phyloP scores from a whole-genome alignment of 2,113 vertebrate species.

The Arenaria interpres region DNA sequence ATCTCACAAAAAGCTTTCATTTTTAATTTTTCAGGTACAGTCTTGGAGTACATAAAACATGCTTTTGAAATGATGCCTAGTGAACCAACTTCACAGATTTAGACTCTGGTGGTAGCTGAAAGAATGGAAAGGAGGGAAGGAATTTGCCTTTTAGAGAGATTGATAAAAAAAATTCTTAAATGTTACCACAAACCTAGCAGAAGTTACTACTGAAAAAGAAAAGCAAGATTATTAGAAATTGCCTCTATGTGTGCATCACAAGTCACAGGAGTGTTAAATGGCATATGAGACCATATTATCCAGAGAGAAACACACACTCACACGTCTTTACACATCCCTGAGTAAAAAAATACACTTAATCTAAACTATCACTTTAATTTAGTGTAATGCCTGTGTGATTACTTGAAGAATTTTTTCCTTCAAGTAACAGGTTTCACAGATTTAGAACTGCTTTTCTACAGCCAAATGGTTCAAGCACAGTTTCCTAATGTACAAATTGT shows the following conservation, averaged over 20 bases:
- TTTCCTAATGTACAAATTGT: neutral
- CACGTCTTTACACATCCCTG: fast-evolving
- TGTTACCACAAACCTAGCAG: neutral
- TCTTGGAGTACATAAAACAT: neutral
- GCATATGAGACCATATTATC: neutral
- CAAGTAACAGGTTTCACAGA: neutral
- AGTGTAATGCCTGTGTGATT: neutral
- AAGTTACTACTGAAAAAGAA: neutral
- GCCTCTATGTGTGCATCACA: neutral
- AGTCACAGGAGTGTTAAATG: neutral
- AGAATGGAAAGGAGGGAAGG: neutral
- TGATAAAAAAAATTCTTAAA: neutral
- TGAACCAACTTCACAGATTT: neutral
- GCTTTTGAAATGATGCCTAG: neutral
- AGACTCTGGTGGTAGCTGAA: neutral
- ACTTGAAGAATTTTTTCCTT: neutral
- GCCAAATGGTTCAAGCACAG: neutral
- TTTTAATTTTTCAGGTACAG: neutral
- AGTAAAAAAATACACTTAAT: neutral
- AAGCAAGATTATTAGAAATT: neutral
- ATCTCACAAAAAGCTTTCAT: neutral
- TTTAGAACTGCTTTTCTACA: neutral
- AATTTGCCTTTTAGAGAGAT: neutral
- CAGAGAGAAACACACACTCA: neutral
- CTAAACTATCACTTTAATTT: neutral